Conservation (phyloP, 2,888 invertebrate species). For the Osmoderma eremita region DNA sequence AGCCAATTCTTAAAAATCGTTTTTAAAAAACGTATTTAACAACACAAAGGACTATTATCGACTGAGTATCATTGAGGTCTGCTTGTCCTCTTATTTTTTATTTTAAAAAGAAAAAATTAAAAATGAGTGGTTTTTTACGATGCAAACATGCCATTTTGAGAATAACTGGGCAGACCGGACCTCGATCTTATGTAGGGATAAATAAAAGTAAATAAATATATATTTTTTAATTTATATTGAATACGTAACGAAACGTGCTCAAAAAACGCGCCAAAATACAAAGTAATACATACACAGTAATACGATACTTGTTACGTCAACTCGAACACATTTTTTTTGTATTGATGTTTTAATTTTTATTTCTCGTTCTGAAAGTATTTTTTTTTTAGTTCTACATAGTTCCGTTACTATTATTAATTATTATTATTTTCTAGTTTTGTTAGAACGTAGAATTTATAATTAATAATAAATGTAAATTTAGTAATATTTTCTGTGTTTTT, state of each 20-base stretch:
- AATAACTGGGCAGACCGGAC: constrained; percentile 59
- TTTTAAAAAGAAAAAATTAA: neutral
- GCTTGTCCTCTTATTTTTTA: constrained; percentile 61
- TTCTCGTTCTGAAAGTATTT: constrained; percentile 22
- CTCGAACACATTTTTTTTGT: constrained; percentile 10
- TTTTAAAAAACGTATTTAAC: constrained; percentile 43
- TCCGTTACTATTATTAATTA: constrained; percentile 23
- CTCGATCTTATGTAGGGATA: constrained; percentile 49
- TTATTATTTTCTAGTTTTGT: constrained; percentile 28
- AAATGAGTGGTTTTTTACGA: neutral
- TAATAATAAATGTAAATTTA: constrained; percentile 30
- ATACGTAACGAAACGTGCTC: constrained; percentile 36
- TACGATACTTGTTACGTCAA: constrained; percentile 38
- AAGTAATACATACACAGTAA: no score
- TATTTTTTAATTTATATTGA: constrained; percentile 39
- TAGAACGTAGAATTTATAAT: constrained; percentile 19
- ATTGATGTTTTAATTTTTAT: constrained; percentile 40
- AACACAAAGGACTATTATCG: constrained; percentile 38
- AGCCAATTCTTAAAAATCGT: constrained; percentile 57
- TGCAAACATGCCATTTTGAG: constrained; percentile 32
- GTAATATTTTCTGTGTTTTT: constrained; percentile 11
- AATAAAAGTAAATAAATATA: constrained; percentile 33
- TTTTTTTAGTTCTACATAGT: constrained; percentile 6
- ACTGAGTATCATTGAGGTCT: constrained; percentile 53
- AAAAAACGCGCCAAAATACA: constrained; percentile 37